A percentile compares a stretch with the other conserved stretches of the same genome.
These are phyloP conservation scores for Brachylomia viminalis DNA, from an alignment of 2,888 invertebrate species.

Conservation along the genomic window DNA sequence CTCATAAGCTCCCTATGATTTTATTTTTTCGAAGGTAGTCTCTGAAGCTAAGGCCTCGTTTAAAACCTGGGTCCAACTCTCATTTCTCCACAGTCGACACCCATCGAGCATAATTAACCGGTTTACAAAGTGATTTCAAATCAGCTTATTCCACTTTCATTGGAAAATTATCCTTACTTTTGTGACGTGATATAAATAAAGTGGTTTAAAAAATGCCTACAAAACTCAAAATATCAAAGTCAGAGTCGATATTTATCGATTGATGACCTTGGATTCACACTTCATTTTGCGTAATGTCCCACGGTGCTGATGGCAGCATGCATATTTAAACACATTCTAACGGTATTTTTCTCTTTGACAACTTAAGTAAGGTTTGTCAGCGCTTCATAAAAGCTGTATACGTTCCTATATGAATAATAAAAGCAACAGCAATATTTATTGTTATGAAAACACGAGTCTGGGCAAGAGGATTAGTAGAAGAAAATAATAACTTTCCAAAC, in stretches of 20 bases:
- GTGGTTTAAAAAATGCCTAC: not conserved
- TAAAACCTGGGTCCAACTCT: not conserved
- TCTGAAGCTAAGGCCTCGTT: not conserved
- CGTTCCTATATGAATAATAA: not conserved
- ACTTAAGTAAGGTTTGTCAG: constrained; percentile 39
- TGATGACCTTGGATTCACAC: constrained; percentile 73
- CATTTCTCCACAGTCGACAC: not conserved
- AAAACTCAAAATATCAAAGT: constrained; percentile 11
- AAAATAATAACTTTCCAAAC: not conserved
- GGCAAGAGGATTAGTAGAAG: not conserved
- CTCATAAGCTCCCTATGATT: not conserved
- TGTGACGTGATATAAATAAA: not conserved
- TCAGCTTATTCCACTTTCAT: not conserved
- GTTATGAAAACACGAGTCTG: not conserved
- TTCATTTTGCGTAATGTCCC: constrained; percentile 64
- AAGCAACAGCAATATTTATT: not conserved
- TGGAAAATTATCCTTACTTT: not conserved
- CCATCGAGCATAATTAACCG: not conserved
- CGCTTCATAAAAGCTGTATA: constrained; percentile 8
- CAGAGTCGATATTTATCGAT: constrained; percentile 62
- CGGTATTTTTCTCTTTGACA: constrained; percentile 30
- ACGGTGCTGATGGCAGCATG: constrained; percentile 49
- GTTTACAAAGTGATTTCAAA: not conserved
- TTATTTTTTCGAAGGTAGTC: not conserved
- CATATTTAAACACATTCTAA: constrained; percentile 57